A percentile compares a stretch with the other conserved stretches of the same genome.
These are phyloP conservation scores for Apamea monoglypha DNA, from an alignment of 2,888 invertebrate genomes.

Conservation along the genomic window DNA sequence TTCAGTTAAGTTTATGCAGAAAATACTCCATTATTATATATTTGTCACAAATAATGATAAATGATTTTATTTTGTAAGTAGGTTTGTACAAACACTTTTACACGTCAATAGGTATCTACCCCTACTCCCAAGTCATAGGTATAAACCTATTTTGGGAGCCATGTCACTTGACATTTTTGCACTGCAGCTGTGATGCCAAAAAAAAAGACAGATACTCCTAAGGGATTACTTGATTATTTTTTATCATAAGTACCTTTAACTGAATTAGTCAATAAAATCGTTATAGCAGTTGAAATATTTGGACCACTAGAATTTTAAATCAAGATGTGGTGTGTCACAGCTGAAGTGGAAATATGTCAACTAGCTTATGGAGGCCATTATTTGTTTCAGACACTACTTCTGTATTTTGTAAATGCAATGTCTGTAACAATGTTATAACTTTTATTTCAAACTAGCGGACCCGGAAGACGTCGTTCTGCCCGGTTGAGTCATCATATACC, in stretches of 20 bases:
- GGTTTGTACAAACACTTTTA: no score
- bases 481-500: no score
- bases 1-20: slow-evolving; percentile 16
- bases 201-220: neutral
- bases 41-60: neutral
- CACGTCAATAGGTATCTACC: no score
- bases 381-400: neutral
- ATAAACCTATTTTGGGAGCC: neutral
- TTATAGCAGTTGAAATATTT: neutral
- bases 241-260: neutral
- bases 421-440: neutral
- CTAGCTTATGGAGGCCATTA: no score
- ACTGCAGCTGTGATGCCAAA: neutral
- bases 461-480: no score
- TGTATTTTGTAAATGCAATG: neutral
- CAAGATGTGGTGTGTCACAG: neutral
- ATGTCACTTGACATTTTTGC: neutral
- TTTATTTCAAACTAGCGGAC: no score
- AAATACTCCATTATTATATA: neutral
- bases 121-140: neutral
- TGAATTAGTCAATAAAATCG: neutral
- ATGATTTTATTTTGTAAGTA: no score
- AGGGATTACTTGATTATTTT: neutral
- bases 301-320: neutral
- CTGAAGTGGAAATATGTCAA: neutral